Percentiles rank a stretch among this genome's conserved stretches.
Conservation (phyloP, 2,797 vertebrate species). For the Austrolebias charrua region DNA sequence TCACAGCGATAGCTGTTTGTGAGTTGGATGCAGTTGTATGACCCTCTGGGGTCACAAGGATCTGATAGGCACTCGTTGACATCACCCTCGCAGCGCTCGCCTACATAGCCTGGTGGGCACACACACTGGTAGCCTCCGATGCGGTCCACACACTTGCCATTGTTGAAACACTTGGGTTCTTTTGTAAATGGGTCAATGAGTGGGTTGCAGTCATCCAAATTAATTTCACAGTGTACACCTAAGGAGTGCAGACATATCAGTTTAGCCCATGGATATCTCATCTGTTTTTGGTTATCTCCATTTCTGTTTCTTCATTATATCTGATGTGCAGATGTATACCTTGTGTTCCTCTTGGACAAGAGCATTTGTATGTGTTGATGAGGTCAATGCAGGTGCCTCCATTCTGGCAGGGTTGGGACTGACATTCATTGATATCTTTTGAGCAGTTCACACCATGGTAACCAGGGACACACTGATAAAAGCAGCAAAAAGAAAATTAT, state of each 20-base stretch:
- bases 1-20: conserved; percentile 96
- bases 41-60: conserved; percentile 91
- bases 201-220: conserved; percentile 94
- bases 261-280: not conserved
- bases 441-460: conserved; percentile 96
- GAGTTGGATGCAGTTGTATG: conserved; percentile 96
- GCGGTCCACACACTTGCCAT: conserved; percentile 91
- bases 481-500: not conserved
- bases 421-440: conserved; percentile 95
- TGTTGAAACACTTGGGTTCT: conserved; percentile 96
- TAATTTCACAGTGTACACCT: conserved; percentile 98
- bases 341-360: conserved; percentile 96
- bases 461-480: conserved; percentile 88
- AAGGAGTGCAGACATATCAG: not conserved
- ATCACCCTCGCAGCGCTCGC: conserved; percentile 96
- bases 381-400: conserved; percentile 97
- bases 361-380: conserved; percentile 97
- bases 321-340: conserved; percentile 77
- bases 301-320: conserved; percentile 67
- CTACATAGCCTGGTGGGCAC: conserved; percentile 92
- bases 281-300: not conserved
- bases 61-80: conserved; percentile 98
- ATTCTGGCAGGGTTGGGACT: conserved; percentile 94
- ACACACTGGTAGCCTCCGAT: conserved; percentile 93
- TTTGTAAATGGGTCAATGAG: conserved; percentile 83